Evolutionary conservation across 2,797 vertebrate species (phyloP), one percentile per base, ranked within the genome.

Genomic region (Craterocephalus amniculus): DNA sequence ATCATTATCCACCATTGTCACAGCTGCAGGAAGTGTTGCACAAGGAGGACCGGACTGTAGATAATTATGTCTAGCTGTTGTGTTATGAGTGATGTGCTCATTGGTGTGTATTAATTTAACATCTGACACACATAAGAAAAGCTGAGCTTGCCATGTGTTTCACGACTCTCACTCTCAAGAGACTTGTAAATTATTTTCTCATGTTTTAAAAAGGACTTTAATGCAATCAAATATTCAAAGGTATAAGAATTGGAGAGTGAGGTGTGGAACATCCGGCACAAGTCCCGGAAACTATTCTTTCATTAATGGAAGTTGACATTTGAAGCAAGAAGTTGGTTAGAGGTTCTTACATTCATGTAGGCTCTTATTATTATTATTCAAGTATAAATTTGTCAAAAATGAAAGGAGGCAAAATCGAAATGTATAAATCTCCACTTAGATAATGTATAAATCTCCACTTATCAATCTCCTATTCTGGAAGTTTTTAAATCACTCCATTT

Each of bases 1-100:
- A 88, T 89, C 81, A 80, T 89, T 84, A 86, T 81, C 70, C 16
- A 18, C 79, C 70, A 83, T 72, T 84, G 84, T 88, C 79, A 75
- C 36, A 62, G 72, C 67, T 78, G 85, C 67, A 77, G 72, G 76
- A 88, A 79, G 72, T 29, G 63, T 74, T 79, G 66, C 63, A 64
- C 59, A 74, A 38, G 59, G 71, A 84, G 70, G 75, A 78, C 51
- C 54, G 18, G 56, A 56, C 74, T 83, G 72, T 54, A 62, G 61
- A 86, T 85, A 84, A 91, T 90, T 84, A 79, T 45, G 69, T 70
- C 76, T 62, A 67, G 67, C 66, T 79, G 76, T 81, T 83, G 73
- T 83, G 62, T 81, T 80, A 51, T 68, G 75, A 84, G 76, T 79
- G 80, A 88, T 82, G 68, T 58, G 62, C 67, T 81, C 45, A 64